phyloP scores from a whole-genome alignment of 2,113 vertebrate species.

The Muscicapa adusta region DNA sequence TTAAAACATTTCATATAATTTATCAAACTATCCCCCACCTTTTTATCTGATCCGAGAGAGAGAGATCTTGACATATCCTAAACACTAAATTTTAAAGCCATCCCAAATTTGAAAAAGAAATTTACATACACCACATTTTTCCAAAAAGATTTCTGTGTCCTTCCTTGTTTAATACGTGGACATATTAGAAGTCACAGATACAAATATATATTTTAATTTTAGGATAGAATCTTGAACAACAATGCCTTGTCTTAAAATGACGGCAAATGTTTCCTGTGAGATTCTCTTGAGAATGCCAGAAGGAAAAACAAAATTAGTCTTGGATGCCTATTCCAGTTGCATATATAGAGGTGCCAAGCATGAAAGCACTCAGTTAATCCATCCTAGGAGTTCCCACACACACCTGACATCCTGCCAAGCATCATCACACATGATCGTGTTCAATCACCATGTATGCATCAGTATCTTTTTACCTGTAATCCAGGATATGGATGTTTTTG shows the following conservation, averaged over 20 bases:
- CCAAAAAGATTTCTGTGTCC: neutral
- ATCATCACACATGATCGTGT: neutral
- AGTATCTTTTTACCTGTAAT: conserved; percentile 82
- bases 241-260: neutral
- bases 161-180: neutral
- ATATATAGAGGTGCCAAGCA: neutral
- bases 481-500: conserved; percentile 78
- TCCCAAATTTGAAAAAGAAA: neutral
- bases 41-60: neutral
- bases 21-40: neutral
- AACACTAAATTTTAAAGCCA: neutral
- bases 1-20: neutral
- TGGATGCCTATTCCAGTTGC: neutral
- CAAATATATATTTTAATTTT: neutral
- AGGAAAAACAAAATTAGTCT: neutral
- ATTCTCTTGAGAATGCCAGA: neutral
- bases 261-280: neutral
- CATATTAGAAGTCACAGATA: neutral
- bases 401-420: neutral
- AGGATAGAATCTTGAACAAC: neutral
- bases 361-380: neutral
- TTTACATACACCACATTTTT: neutral
- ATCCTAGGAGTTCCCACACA: neutral
- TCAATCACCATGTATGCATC: neutral
- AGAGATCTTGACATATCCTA: neutral